Base-by-base conservation (phyloP, 2,888 invertebrate genomes). In the Microplitis manilae region DNA sequence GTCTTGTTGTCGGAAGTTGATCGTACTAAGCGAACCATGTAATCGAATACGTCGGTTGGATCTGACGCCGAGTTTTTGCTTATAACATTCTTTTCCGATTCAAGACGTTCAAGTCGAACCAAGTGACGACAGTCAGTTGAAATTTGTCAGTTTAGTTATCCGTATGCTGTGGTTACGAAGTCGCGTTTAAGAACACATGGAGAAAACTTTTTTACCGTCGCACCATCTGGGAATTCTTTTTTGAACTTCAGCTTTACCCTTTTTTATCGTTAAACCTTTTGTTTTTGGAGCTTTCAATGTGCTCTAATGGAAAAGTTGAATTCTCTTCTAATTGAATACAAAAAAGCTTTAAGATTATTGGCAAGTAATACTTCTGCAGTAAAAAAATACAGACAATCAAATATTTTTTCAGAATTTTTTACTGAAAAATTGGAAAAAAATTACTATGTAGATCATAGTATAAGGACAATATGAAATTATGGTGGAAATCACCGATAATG, bases 41-140 rank as follows among this genome's bases (percentile, higher is more conserved):
- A 80, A 80, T 80, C 73, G 72, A 80, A 80, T 79, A 79, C 73
- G 75, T 78, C 79, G 78, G 76, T 73, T 74, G 69, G 38, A 73
- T 73, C 73, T 73, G 77, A 75, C 77, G 78, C 74, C 79, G 72
- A 59, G 73, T 79, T 79, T 76, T 79, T 79, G 76, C 79, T 59
- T 15, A 13, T 67, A 30, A 8, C 38, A 38, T 64, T n/a, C 70
- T 59, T 65, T 75, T 75, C 59, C 38, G 50, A 17, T 62, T 15
- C 8, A 20, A 13, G 30, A 65, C 13, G 65, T 9, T 38, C 13
- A 65, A 20, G 65, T 30, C 62, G 62, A 30, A 65, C 65, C 38
- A 7, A 38, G 38, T 65, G 65, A 38, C 65, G 65, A 30, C 65
- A 30, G 30, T 65, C 65, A 17, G 20, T 65, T 30, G 2, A 65